A percentile compares a stretch with the other conserved stretches of the same genome.
Evolutionary conservation across 2,113 vertebrate genomes (phyloP).

Genomic region (Hemiscyllium ocellatum): DNA sequence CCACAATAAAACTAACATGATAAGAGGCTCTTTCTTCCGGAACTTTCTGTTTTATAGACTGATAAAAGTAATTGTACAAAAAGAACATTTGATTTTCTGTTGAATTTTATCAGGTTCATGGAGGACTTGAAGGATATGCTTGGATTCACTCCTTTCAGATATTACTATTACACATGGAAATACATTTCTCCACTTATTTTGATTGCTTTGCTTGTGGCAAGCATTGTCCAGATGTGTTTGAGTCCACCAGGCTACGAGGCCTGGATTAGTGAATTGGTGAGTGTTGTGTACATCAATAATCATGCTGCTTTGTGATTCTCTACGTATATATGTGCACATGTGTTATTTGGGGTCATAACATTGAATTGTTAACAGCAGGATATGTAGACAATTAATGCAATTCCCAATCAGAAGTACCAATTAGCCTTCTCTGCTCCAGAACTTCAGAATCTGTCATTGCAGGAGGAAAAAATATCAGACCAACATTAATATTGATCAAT

Average conservation of each 20-base stretch:
- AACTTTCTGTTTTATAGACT: background rate
- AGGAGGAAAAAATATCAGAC: background rate
- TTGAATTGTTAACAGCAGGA: background rate
- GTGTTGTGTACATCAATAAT: constrained; percentile 37
- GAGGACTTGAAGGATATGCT: constrained; percentile 95
- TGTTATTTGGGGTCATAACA: background rate
- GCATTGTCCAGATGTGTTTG: constrained; percentile 77
- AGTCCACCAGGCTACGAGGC: constrained; percentile 84
- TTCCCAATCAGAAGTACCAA: too few relatives aligned
- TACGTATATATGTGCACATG: background rate
- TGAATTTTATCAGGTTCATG: constrained; percentile 73
- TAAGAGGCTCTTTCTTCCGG: background rate
- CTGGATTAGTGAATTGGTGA: constrained; percentile 85
- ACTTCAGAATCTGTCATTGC: background rate
- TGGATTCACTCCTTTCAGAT: constrained; percentile 79
- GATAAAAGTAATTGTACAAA: background rate
- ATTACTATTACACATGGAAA: constrained; percentile 98
- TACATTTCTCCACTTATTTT: constrained; percentile 83
- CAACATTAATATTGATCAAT: background rate
- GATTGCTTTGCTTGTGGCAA: constrained; percentile 68
- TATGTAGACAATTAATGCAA: background rate
- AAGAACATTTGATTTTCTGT: background rate
- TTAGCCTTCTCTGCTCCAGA: background rate
- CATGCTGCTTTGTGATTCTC: background rate
- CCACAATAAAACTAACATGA: background rate